phyloP scores from a whole-genome alignment of 2,797 vertebrate species.

The Sebastes melanostomus region DNA sequence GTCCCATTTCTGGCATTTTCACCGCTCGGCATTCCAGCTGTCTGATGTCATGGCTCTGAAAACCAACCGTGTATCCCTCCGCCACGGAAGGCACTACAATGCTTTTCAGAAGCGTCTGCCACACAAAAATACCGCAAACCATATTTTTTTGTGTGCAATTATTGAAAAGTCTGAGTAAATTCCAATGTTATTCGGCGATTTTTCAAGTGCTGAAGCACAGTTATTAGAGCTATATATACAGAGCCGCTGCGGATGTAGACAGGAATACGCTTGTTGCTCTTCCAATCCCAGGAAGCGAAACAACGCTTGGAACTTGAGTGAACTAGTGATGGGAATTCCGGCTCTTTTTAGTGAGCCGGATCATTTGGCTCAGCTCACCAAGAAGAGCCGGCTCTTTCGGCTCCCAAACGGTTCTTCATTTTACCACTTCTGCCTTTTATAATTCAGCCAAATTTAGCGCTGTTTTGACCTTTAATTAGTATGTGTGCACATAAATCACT shows the following conservation, averaged over 20 bases:
- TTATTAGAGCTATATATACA: conserved; percentile 20
- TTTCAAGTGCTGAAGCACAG: accelerated
- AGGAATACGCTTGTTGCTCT: conserved; percentile 67
- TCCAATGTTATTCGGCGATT: accelerated
- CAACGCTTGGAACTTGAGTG: conserved; percentile 73
- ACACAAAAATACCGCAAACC: accelerated
- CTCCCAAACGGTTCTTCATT: too few species aligned
- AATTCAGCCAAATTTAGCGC: too few species aligned
- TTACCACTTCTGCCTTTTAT: too few species aligned
- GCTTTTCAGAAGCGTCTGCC: not conserved
- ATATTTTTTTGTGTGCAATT: accelerated
- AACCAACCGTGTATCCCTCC: conserved; percentile 70
- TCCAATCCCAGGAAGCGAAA: conserved; percentile 88
- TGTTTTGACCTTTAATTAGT: too few species aligned
- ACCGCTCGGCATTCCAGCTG: conserved; percentile 89
- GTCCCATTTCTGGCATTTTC: conserved; percentile 84
- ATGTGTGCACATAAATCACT: too few species aligned
- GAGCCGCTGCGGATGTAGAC: conserved; percentile 73
- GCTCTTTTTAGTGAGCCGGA: too few species aligned
- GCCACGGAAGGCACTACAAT: conserved; percentile 62
- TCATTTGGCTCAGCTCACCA: too few species aligned
- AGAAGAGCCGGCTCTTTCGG: too few species aligned
- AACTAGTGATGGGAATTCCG: conserved; percentile 7
- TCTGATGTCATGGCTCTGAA: conserved; percentile 90
- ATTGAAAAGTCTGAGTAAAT: accelerated